These are phyloP conservation scores for Plebejus argus DNA, from an alignment of 2,888 invertebrate species.

Conservation along the genomic window DNA sequence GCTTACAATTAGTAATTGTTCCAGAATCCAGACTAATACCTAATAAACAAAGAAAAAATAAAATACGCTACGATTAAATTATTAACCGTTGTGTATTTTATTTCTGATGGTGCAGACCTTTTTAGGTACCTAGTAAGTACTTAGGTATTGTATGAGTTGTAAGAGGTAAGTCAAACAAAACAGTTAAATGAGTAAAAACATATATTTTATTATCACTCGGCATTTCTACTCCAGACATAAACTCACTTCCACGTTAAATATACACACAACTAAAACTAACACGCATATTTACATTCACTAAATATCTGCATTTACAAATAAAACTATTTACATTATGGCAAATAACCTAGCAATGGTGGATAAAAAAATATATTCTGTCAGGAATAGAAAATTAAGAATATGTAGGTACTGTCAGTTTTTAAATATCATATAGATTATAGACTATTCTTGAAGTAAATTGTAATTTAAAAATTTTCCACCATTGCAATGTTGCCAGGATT, in stretches of 20 bases:
- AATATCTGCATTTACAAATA: slow-evolving; percentile 28
- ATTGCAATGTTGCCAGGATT: neutral
- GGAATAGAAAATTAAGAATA: neutral
- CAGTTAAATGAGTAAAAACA: slow-evolving; percentile 78
- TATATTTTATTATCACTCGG: slow-evolving; percentile 78
- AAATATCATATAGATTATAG: too few relatives aligned
- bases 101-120: too few relatives aligned
- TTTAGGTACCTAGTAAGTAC: neutral
- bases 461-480: neutral
- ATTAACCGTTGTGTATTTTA: too few relatives aligned
- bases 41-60: too few relatives aligned
- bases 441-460: neutral
- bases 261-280: slow-evolving; percentile 62
- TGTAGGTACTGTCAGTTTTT: too few relatives aligned
- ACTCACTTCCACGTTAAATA: slow-evolving; percentile 59
- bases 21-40: too few relatives aligned
- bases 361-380: neutral
- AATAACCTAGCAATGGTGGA: neutral
- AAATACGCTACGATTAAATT: too few relatives aligned
- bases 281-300: slow-evolving; percentile 29
- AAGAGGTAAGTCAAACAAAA: slow-evolving; percentile 46
- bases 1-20: too few relatives aligned
- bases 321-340: slow-evolving; percentile 29
- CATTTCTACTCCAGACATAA: slow-evolving; percentile 58
- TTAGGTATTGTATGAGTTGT: neutral